Conservation (phyloP, 2,797 vertebrate species). For the Holocentrus rufus region DNA sequence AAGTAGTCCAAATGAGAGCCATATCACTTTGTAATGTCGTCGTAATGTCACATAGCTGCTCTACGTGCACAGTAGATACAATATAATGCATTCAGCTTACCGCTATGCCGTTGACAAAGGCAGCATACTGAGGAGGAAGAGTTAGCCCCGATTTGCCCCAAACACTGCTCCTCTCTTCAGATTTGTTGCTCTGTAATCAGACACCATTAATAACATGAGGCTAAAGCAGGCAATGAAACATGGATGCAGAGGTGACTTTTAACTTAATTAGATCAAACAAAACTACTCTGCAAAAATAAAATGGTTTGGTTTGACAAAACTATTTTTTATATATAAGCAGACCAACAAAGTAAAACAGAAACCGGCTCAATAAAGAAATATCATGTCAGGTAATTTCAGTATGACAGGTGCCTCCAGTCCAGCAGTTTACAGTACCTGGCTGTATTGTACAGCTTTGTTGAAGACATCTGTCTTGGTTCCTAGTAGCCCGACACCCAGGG, state of each 20-base stretch:
- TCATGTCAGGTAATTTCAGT: too few species aligned
- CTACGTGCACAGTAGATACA: background rate
- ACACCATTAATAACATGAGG: conserved; percentile 4
- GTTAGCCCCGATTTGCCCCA: conserved; percentile 85
- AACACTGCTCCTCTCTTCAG: conserved; percentile 83
- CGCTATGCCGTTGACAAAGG: conserved; percentile 93
- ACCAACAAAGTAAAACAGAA: background rate
- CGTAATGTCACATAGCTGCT: background rate
- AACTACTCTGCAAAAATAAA: too few species aligned
- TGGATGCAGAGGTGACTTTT: background rate
- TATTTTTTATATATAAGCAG: background rate
- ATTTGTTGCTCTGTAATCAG: conserved; percentile 83
- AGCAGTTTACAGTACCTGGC: conserved; percentile 82
- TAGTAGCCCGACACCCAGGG: conserved; percentile 90
- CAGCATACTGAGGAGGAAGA: conserved; percentile 87
- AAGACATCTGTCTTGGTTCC: conserved; percentile 89
- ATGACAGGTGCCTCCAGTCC: too few species aligned
- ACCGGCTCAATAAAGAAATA: background rate
- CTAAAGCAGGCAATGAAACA: background rate
- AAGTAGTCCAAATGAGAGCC: background rate
- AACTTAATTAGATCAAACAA: background rate
- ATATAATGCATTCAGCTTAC: conserved; percentile 74
- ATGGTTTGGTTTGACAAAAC: too few species aligned
- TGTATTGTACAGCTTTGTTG: conserved; percentile 85
- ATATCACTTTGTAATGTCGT: background rate